Base-by-base conservation (phyloP, 1,140 invertebrate genomes). In the Drosophila sucinea region DNA sequence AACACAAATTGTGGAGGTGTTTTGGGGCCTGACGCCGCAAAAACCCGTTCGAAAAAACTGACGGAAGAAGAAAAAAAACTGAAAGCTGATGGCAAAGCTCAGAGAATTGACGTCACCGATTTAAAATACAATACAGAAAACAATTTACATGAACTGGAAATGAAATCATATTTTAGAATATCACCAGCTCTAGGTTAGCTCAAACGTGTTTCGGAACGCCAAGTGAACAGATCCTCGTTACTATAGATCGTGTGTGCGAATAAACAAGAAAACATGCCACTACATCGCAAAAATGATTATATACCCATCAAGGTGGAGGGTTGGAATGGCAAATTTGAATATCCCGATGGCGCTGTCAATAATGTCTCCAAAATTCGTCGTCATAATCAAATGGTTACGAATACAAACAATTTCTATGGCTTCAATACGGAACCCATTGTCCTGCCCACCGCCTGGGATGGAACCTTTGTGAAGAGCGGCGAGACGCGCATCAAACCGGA, bases 301-400 rank as follows among this genome's bases (percentile, higher is more conserved):
- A 92, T 92, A 60, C 91, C 90, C 70, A 92, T 92, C 47, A 92
- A 92, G 64, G 85, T 81, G 40, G 91, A 92, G 60, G 91, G 91
- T n/a, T 92, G 91, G 91, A 85, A 92, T 56, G 91, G 91, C 6
- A 92, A 91, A 62, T 92, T 92, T 17, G 55, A 77, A 1, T 92
- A 91, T 71, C 73, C 71, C 11, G 71, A 89, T 6, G 90, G 90
- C 0, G 68, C 90, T 4, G 77, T 91, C 0, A 91, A 91, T 44
- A 90, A 91, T 55, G 90, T 91, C 6, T 90, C 91, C 4, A 92
- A 91, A 65, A 79, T 90, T 10, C 90, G 90, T 0, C 90, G 86
- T 17, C 76, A 91, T 8, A 92, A 92, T 61, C 91, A 92, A 60
- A 86, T 81, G 38, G 79, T 91, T 3, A 92, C 91, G 29, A 89